phyloP scores from a whole-genome alignment of 2,797 vertebrate species.

The Lagodon rhomboides region DNA sequence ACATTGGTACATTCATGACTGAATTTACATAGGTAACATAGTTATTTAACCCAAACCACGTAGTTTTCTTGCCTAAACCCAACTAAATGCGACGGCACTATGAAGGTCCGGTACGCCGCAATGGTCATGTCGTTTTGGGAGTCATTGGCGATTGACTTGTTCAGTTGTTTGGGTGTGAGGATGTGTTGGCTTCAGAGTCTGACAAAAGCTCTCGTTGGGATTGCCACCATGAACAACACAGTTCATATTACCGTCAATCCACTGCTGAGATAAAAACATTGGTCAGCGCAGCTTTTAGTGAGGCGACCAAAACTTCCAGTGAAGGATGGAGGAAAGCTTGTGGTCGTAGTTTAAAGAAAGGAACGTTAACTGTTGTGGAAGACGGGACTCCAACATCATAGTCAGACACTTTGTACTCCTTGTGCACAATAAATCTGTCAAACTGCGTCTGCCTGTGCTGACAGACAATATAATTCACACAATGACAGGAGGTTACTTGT shows the following conservation, averaged over 20 bases:
- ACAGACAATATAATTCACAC: constrained; percentile 22
- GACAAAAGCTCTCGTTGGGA: neutral
- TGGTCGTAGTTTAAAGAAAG: neutral
- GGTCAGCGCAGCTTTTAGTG: neutral
- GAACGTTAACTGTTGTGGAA: neutral
- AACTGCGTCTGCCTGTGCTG: neutral
- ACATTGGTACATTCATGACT: no score
- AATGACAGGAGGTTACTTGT: neutral
- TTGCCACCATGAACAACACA: no score
- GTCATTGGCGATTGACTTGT: no score
- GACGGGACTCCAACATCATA: neutral
- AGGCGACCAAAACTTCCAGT: neutral
- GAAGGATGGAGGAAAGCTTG: neutral
- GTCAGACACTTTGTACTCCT: constrained; percentile 1
- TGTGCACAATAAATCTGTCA: neutral
- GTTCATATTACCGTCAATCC: no score
- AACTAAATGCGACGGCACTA: no score
- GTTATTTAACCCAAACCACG: no score
- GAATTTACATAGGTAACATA: no score
- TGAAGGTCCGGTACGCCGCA: no score
- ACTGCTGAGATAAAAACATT: neutral
- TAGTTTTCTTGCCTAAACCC: no score
- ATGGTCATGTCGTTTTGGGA: no score
- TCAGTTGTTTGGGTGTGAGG: no score
- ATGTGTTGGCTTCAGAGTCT: no score